phyloP scores from a whole-genome alignment of 2,113 vertebrate genomes.

The Caranx ignobilis region DNA sequence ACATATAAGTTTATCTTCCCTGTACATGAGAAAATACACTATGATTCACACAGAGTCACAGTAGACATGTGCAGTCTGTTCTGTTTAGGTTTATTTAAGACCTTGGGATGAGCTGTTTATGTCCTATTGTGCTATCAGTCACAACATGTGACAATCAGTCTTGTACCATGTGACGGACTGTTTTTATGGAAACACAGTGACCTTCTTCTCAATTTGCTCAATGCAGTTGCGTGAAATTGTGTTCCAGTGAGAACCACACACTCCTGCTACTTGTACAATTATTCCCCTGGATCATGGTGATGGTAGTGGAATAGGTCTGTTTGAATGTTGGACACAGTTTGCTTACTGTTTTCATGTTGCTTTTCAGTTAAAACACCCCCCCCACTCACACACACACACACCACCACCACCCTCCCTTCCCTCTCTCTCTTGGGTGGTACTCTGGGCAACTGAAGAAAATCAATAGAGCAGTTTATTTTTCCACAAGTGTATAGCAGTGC shows the following conservation, averaged over 20 bases:
- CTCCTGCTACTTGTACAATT: not conserved
- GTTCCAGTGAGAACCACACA: not conserved
- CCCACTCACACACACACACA: too few species aligned
- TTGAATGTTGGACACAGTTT: not conserved
- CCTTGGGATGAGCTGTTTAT: not conserved
- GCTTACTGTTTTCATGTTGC: conserved; percentile 33
- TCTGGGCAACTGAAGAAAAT: conserved; percentile 49
- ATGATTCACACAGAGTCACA: not conserved
- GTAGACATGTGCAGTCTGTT: not conserved
- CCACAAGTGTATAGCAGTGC: conserved; percentile 5
- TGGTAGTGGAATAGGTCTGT: not conserved
- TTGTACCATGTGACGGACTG: conserved; percentile 37
- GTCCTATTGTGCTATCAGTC: conserved; percentile 16
- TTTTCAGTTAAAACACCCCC: conserved; percentile 12
- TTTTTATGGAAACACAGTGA: conserved; percentile 53
- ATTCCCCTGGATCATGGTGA: not conserved
- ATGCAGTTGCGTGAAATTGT: conserved; percentile 1
- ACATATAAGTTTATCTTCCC: not conserved
- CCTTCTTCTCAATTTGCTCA: conserved; percentile 16
- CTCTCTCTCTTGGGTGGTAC: not conserved
- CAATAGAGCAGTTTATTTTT: conserved; percentile 53
- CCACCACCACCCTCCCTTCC: not conserved
- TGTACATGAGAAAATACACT: not conserved
- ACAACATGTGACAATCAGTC: conserved; percentile 54
- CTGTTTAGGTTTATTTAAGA: not conserved